Conservation (phyloP, 2,113 vertebrate species). For the Himantopus leucocephalus region DNA sequence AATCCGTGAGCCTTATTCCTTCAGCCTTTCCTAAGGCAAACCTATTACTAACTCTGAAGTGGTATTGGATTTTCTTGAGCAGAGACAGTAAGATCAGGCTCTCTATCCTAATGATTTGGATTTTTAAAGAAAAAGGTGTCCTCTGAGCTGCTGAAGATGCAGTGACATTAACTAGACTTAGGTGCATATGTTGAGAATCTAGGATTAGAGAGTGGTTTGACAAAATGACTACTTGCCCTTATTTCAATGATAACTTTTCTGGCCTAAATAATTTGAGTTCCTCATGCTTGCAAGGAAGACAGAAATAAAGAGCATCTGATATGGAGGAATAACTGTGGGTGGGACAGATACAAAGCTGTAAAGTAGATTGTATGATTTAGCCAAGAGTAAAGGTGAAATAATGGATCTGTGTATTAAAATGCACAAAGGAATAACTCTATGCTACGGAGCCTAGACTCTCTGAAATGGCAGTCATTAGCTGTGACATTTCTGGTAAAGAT, state of each 20-base stretch:
- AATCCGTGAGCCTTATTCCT: background rate
- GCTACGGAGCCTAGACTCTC: background rate
- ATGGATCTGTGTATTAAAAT: background rate
- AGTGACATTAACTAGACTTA: background rate
- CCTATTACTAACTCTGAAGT: background rate
- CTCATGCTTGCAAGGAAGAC: background rate
- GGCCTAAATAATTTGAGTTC: background rate
- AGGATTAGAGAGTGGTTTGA: background rate
- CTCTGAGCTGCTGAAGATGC: background rate
- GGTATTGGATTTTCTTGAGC: background rate
- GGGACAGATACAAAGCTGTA: background rate
- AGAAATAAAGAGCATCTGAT: background rate
- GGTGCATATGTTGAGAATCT: background rate
- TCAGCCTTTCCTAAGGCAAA: background rate
- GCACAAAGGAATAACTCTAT: background rate
- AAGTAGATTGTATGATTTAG: background rate
- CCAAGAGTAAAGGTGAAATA: background rate
- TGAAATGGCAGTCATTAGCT: background rate
- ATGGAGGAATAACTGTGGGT: background rate
- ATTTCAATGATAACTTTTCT: background rate
- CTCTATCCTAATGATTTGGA: background rate
- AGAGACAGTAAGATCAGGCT: background rate
- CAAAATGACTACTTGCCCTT: background rate
- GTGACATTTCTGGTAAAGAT: background rate
- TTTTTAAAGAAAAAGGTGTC: background rate